Base-by-base conservation (phyloP, 2,113 vertebrate species). In the Oxygymnocypris stewartii region DNA sequence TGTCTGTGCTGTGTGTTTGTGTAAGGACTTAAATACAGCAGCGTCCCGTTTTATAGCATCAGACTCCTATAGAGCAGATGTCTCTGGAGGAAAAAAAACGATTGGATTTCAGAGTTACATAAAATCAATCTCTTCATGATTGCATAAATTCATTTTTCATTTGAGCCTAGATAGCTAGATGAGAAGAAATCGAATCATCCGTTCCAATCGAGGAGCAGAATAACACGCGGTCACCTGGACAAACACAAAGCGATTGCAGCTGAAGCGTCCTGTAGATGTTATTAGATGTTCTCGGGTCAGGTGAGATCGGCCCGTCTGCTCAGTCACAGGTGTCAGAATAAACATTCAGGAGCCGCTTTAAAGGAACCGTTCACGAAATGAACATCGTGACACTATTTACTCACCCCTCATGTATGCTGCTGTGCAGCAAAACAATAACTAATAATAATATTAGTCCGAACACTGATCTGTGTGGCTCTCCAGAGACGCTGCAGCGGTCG, bases 71-170 rank as follows among this genome's bases (percentile, higher is more conserved):
- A 23, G 54, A 59, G 54, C 54, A 61, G 57, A 61, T 3, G 42
- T 76, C 73, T 76, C 73, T 76, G 71, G 18, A 40, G 71, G 28
- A 31, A 23, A 40, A n/a, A 69, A 40, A 42, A 40, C 23, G 42
- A 76, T 76, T 76, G 6, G 73, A 76, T 76, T 76, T 76, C 40
- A 25, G 73, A 14, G 42, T 49, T 47, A 28, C 73, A 28, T 76
- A 76, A 49, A 47, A 76, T 76, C 73, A 76, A 76, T 76, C 42
- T 76, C 73, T 76, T 44, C n/a, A 76, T 49, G 73, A 76, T 76
- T 47, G 73, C 73, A 76, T 44, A 14, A 49, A 49, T 47, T 76
- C 73, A 76, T 28, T 25, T 76, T 49, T 76, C 73, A 44, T 76
- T 47, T 16, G 73, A 49, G 73, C 42, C 14, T 28, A 76, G 49